Evolutionary conservation across 2,113 vertebrate species (phyloP).

Genomic region (Triplophysa siluroides): DNA sequence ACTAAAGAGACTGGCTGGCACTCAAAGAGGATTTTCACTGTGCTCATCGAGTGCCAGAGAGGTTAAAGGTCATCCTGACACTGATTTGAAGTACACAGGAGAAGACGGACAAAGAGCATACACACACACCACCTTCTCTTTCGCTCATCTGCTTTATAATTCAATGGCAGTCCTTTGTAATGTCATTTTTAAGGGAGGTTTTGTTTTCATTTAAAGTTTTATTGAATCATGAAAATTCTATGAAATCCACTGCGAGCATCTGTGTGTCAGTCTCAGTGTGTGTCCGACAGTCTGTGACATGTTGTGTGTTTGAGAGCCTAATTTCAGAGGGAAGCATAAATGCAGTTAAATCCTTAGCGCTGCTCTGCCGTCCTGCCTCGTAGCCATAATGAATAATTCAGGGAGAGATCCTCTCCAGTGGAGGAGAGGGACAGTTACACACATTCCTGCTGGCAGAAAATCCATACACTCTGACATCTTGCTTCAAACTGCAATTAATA

Average conservation of each 20-base stretch:
- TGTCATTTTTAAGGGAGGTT: background rate
- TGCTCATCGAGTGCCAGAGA: conserved; percentile 8
- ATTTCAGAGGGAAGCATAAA: conserved; percentile 75
- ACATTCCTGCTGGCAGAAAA: conserved; percentile 76
- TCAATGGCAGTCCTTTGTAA: conserved; percentile 13
- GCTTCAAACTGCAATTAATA: conserved; percentile 78
- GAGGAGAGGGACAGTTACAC: conserved; percentile 70
- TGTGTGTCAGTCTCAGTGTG: conserved; percentile 13
- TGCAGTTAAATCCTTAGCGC: conserved; percentile 73
- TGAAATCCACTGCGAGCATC: conserved; percentile 1
- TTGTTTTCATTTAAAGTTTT: conserved; percentile 18
- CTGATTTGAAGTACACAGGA: conserved; percentile 16
- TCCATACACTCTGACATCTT: conserved; percentile 76
- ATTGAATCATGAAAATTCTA: background rate
- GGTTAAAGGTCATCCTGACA: conserved; percentile 32
- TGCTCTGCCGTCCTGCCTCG: conserved; percentile 67
- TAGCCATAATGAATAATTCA: conserved; percentile 81
- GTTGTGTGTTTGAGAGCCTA: conserved; percentile 47
- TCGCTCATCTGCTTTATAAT: background rate
- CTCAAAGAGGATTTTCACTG: conserved; percentile 16
- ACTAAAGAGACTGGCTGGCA: conserved; percentile 25
- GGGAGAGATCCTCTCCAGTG: conserved; percentile 63
- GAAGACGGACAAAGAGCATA: background rate
- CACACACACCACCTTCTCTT: conserved; percentile 3
- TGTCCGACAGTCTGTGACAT: conserved; percentile 4